Conservation (phyloP, 2,797 vertebrate genomes). For the Cryptoblepharus egeriae region DNA sequence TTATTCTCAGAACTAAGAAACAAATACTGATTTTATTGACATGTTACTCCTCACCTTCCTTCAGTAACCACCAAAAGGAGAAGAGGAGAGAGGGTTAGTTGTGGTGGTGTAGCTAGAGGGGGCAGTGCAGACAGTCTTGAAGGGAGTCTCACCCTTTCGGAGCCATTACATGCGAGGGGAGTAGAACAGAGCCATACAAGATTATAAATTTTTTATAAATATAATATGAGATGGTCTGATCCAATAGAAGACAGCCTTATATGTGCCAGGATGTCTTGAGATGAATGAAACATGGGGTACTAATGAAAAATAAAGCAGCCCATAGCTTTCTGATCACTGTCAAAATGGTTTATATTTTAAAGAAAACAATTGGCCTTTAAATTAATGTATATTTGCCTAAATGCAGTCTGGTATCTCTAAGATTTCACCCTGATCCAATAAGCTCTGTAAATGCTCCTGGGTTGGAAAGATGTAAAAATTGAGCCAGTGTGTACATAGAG, state of each 20-base stretch:
- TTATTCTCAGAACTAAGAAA: no score
- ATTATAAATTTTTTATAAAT: no score
- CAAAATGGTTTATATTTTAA: not conserved
- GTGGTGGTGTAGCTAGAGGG: no score
- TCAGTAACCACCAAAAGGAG: not conserved
- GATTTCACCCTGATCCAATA: conserved; percentile 6
- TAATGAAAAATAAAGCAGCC: not conserved
- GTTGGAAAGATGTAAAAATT: not conserved
- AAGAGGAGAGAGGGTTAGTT: no score
- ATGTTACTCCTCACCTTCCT: not conserved
- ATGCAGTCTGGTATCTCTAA: not conserved
- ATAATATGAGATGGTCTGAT: no score
- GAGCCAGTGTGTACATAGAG: not conserved
- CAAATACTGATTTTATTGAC: not conserved
- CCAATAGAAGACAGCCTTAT: no score
- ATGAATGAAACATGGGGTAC: no score
- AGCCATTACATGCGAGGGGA: no score
- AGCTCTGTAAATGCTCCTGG: not conserved
- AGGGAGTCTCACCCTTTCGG: no score
- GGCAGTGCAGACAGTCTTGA: no score
- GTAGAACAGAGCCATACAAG: no score
- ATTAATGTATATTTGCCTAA: not conserved
- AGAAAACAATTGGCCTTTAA: not conserved
- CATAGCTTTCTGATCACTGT: not conserved
- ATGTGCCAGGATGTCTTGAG: no score